phyloP scores from a whole-genome alignment of 2,797 vertebrate genomes.

The Enteromius unitaeniatus region DNA sequence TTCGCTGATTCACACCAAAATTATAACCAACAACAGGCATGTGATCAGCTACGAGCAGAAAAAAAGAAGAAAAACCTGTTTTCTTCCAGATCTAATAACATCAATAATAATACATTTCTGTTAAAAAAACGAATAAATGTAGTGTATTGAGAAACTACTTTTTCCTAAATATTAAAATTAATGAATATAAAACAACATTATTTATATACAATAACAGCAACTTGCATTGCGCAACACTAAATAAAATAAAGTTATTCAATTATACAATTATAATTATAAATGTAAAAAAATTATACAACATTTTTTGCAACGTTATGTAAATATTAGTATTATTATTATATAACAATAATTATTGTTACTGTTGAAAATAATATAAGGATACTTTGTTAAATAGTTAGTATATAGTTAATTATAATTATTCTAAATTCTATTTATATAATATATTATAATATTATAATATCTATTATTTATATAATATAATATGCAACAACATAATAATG shows the following conservation, averaged over 20 bases:
- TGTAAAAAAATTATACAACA: neutral
- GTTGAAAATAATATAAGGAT: neutral
- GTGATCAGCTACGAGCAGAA: neutral
- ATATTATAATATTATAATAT: no score
- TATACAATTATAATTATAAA: no score
- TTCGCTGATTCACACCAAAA: neutral
- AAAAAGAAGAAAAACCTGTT: neutral
- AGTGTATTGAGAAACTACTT: neutral
- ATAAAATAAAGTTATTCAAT: neutral
- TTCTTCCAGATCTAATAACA: neutral
- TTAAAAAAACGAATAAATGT: neutral
- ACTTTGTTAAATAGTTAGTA: neutral
- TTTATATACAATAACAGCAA: neutral
- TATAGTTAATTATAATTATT: no score
- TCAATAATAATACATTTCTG: neutral
- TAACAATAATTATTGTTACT: neutral
- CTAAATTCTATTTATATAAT: neutral
- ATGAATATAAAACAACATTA: neutral
- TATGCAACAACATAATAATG: neutral
- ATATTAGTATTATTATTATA: neutral
- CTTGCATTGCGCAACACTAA: neutral
- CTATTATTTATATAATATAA: neutral
- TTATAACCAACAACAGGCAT: slow-evolving; percentile 8
- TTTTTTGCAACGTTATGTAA: neutral
- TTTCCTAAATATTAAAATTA: neutral